Evolutionary conservation across 2,888 invertebrate genomes (phyloP).

Genomic region (Cephus rjabovi): DNA sequence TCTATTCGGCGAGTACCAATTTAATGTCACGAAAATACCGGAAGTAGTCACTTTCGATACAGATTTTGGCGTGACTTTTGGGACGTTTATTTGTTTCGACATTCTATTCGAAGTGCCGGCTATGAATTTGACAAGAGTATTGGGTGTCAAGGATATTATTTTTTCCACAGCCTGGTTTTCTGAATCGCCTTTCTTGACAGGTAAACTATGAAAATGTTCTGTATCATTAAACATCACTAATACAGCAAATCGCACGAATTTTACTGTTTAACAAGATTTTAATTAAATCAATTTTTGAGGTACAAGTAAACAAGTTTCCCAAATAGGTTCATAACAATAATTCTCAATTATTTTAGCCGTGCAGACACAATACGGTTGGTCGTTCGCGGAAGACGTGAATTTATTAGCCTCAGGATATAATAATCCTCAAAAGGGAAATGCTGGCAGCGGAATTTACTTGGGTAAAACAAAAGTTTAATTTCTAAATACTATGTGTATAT

Average conservation of each 20-base stretch:
- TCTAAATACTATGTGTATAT: neutral
- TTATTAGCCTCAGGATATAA: slow-evolving; percentile 69
- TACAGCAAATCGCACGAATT: neutral
- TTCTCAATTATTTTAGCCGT: slow-evolving; percentile 47
- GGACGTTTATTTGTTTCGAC: slow-evolving; percentile 71
- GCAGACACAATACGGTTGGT: slow-evolving; percentile 67
- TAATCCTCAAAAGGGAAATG: slow-evolving; percentile 49
- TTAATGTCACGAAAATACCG: slow-evolving; percentile 51
- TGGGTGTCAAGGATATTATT: slow-evolving; percentile 66
- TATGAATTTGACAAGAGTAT: slow-evolving; percentile 59
- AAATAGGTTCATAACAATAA: neutral
- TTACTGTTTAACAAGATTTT: neutral
- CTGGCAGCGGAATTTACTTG: slow-evolving; percentile 70
- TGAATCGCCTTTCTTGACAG: slow-evolving; percentile 68
- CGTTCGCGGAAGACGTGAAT: slow-evolving; percentile 66
- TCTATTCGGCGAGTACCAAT: slow-evolving; percentile 65
- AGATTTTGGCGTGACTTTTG: slow-evolving; percentile 70
- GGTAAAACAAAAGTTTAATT: slow-evolving; percentile 30
- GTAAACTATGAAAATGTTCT: slow-evolving; percentile 40
- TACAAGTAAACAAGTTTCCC: neutral
- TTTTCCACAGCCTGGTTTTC: slow-evolving; percentile 72
- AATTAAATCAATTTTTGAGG: neutral
- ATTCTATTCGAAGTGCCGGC: slow-evolving; percentile 68
- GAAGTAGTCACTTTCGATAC: slow-evolving; percentile 66
- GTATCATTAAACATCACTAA: neutral